phyloP scores from a whole-genome alignment of 2,888 invertebrate species.

The Pollenia labialis region DNA sequence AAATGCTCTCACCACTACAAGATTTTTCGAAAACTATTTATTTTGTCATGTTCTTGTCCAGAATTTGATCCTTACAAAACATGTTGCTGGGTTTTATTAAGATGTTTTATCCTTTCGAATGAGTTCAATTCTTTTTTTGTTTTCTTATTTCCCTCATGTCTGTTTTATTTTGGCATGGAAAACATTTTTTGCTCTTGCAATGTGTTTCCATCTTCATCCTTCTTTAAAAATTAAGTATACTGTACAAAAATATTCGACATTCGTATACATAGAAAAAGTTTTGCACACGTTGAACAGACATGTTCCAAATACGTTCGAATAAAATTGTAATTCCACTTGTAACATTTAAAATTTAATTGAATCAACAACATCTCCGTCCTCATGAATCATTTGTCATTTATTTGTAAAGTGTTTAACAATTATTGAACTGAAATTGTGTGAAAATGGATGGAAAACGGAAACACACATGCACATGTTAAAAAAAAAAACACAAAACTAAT shows the following conservation, averaged over 20 bases:
- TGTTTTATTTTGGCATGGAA: slow-evolving; percentile 23
- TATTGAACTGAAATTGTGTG: slow-evolving; percentile 57
- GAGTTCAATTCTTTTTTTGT: background rate
- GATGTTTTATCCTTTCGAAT: background rate
- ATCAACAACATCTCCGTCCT: slow-evolving; percentile 51
- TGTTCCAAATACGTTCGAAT: slow-evolving; percentile 15
- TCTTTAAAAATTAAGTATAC: background rate
- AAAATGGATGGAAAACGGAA: slow-evolving; percentile 28
- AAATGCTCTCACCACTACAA: no score
- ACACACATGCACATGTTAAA: background rate
- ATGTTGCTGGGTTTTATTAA: background rate
- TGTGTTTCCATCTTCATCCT: background rate
- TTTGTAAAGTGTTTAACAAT: slow-evolving; percentile 53
- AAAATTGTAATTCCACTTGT: slow-evolving; percentile 59
- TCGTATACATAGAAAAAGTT: background rate
- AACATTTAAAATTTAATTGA: slow-evolving; percentile 66
- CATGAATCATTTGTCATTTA: slow-evolving; percentile 44
- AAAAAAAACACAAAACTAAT: no score
- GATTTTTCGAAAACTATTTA: no score
- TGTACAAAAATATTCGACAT: background rate
- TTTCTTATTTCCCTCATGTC: background rate
- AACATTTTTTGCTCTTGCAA: slow-evolving; percentile 2
- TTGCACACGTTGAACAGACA: slow-evolving; percentile 39
- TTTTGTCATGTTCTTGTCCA: no score
- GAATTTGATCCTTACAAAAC: background rate